Evolutionary conservation across 1,140 invertebrate species (phyloP).

Genomic region (Ruditapes philippinarum): DNA sequence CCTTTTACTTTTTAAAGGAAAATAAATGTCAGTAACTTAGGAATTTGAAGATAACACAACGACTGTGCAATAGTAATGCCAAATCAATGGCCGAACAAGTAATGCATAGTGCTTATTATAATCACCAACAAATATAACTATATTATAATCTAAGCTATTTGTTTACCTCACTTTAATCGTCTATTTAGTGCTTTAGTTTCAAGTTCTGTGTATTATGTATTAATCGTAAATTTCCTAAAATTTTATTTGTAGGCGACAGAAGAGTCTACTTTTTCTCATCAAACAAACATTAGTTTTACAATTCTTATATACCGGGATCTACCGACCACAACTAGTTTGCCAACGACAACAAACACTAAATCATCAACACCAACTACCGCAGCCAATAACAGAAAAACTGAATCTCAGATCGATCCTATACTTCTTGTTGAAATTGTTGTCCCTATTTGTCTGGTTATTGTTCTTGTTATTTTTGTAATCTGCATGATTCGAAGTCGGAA

Average conservation of each 20-base stretch:
- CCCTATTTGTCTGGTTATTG: not conserved
- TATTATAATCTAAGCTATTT: no score
- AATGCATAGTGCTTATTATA: no score
- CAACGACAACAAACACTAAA: not conserved
- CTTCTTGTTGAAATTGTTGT: constrained; percentile 19
- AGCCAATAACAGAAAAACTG: not conserved
- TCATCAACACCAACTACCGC: not conserved
- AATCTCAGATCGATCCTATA: not conserved
- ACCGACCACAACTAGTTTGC: not conserved
- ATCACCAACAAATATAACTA: no score
- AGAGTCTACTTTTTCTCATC: not conserved
- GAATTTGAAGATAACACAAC: no score
- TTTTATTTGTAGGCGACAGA: constrained; percentile 25
- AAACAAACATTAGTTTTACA: not conserved
- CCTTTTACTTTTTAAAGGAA: no score
- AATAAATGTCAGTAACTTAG: no score
- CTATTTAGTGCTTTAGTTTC: no score
- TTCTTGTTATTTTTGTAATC: not conserved
- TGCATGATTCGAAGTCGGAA: not conserved
- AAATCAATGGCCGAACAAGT: no score
- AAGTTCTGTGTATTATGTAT: no score
- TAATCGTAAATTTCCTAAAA: no score
- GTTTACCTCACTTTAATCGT: no score
- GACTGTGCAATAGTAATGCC: no score
- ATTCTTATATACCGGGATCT: not conserved